Evolutionary conservation across 2,113 vertebrate species (phyloP).

Genomic region (Gila orcuttii): DNA sequence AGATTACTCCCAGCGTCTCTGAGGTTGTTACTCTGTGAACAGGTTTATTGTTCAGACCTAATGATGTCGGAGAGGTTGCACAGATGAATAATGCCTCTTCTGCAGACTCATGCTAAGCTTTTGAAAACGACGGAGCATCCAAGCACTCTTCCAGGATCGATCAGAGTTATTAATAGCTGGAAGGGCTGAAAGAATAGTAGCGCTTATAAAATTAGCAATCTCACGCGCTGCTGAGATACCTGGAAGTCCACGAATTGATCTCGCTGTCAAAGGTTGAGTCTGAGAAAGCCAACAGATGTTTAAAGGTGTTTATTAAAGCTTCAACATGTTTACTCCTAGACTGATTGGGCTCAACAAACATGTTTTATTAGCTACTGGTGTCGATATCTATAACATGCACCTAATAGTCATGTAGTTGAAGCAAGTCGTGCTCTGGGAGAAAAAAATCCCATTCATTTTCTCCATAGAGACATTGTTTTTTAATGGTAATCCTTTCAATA

Average conservation of each 20-base stretch:
- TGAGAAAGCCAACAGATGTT: slow-evolving; percentile 43
- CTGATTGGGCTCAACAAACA: not conserved
- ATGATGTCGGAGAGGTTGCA: slow-evolving; percentile 3
- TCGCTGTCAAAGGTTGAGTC: slow-evolving; percentile 22
- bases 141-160: slow-evolving; percentile 29
- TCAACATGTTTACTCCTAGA: slow-evolving; percentile 8
- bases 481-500: not conserved
- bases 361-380: not conserved
- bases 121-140: not conserved
- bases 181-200: slow-evolving; percentile 40
- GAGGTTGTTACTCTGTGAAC: slow-evolving; percentile 2
- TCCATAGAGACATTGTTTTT: not conserved
- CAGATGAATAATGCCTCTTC: slow-evolving; percentile 20
- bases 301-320: slow-evolving; percentile 22
- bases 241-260: slow-evolving; percentile 46
- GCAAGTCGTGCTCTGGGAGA: not conserved
- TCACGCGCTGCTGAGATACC: slow-evolving; percentile 18
- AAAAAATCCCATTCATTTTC: not conserved
- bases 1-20: slow-evolving; percentile 23
- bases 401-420: not conserved
- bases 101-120: slow-evolving; percentile 5
- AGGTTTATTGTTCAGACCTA: not conserved
- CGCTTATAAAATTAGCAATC: slow-evolving; percentile 50
- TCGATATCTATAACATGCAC: not conserved
- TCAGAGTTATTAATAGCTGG: slow-evolving; percentile 41